Conservation (phyloP, 2,797 vertebrate species). For the Poeciliopsis infans region DNA sequence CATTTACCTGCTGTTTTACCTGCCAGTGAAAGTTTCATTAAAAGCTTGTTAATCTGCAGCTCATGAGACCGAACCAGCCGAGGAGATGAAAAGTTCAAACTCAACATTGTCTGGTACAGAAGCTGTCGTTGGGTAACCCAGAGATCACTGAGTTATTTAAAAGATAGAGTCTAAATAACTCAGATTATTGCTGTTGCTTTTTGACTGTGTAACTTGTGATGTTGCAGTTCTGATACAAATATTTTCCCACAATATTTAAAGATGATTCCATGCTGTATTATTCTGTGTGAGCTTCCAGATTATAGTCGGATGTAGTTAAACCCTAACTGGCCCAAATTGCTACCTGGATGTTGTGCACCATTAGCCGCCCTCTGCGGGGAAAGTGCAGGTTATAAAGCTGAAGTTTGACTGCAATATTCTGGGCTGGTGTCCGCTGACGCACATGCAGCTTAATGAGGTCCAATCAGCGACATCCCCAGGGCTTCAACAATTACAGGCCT, state of each 20-base stretch:
- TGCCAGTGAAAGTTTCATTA: no score
- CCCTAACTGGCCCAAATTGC: slow-evolving; percentile 48
- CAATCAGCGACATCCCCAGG: slow-evolving; percentile 58
- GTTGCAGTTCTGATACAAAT: not conserved
- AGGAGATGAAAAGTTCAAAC: no score
- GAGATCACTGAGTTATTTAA: no score
- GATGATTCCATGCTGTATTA: no score
- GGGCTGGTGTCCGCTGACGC: slow-evolving; percentile 51
- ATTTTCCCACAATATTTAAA: not conserved
- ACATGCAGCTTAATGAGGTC: slow-evolving; percentile 60
- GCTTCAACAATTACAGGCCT: slow-evolving; percentile 59
- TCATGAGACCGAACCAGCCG: no score
- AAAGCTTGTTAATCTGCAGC: no score
- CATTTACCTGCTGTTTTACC: no score
- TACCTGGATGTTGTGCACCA: slow-evolving; percentile 45
- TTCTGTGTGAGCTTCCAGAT: not conserved
- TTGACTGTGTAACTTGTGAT: no score
- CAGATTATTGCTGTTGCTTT: no score
- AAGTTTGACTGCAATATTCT: slow-evolving; percentile 36
- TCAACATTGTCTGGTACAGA: no score
- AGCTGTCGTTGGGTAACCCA: no score
- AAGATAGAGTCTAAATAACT: no score
- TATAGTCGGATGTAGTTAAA: slow-evolving; percentile 55
- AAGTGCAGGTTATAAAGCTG: slow-evolving; percentile 44
- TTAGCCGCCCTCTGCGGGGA: slow-evolving; percentile 44